phyloP scores from a whole-genome alignment of 2,113 vertebrate genomes.

The Salminus brasiliensis region DNA sequence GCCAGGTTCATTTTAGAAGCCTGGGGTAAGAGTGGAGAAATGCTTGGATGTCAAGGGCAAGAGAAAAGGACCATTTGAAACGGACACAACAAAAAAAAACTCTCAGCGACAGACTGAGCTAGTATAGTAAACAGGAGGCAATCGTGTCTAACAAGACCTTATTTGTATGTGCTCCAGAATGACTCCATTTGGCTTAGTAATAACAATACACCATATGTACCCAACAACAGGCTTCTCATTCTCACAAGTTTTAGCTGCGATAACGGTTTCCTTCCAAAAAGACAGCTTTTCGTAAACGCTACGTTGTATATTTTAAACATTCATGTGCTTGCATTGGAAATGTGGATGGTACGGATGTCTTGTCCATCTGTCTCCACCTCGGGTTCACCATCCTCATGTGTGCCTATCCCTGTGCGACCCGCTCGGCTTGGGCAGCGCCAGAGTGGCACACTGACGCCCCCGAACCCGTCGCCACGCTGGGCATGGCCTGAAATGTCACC shows the following conservation, averaged over 20 bases:
- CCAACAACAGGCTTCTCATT: background rate
- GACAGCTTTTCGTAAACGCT: background rate
- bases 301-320: background rate
- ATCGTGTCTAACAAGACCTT: background rate
- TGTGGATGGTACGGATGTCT: background rate
- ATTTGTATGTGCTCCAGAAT: background rate
- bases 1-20: no score
- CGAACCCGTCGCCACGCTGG: slow-evolving; percentile 36
- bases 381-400: slow-evolving; percentile 34
- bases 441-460: slow-evolving; percentile 34
- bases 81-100: background rate
- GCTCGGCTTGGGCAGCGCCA: slow-evolving; percentile 23
- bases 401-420: slow-evolving; percentile 32
- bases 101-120: background rate
- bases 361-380: slow-evolving; percentile 26
- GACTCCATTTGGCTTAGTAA: background rate
- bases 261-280: background rate
- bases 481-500: slow-evolving; percentile 61
- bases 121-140: background rate
- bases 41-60: no score
- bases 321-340: background rate
- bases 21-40: no score
- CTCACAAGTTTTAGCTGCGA: background rate
- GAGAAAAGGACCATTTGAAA: no score
- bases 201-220: background rate